A percentile compares a stretch with the other conserved stretches of the same genome.
phyloP scores from a whole-genome alignment of 2,888 invertebrate species.

The Caenorhabditis afra region DNA sequence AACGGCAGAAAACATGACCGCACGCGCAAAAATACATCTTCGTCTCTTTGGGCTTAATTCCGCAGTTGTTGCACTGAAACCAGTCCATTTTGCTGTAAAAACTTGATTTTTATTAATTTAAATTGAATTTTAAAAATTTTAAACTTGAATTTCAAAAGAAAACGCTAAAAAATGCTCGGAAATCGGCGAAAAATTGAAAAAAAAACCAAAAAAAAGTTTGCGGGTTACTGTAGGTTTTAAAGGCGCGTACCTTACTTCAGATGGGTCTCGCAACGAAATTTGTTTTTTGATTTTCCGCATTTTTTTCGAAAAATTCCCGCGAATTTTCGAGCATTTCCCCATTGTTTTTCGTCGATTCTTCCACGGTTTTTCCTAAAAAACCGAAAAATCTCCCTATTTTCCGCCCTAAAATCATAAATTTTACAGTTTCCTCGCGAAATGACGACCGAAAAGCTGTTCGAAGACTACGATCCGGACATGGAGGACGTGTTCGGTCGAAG shows the following conservation, averaged over 20 bases:
- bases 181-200: background rate
- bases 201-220: background rate
- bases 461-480: constrained; percentile 44
- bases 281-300: background rate
- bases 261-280: constrained; percentile 2
- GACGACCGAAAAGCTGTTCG: constrained; percentile 16
- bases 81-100: constrained; percentile 54
- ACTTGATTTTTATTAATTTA: no score
- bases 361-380: background rate
- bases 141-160: no score
- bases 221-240: background rate
- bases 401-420: background rate
- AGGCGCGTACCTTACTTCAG: background rate
- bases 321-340: background rate
- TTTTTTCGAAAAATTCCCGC: background rate
- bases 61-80: constrained; percentile 50
- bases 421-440: constrained; percentile 4
- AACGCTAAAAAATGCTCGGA: background rate
- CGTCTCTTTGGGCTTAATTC: constrained; percentile 19
- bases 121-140: constrained; percentile 1
- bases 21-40: constrained; percentile 21
- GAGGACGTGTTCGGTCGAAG: constrained; percentile 40
- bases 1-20: constrained; percentile 42
- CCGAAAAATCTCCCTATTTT: background rate
- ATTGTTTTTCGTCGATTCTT: background rate